A percentile compares a stretch with the other conserved stretches of the same genome.
Conservation (phyloP, 92 coral and sea anemone species). For the Epizoanthus scotinus region DNA sequence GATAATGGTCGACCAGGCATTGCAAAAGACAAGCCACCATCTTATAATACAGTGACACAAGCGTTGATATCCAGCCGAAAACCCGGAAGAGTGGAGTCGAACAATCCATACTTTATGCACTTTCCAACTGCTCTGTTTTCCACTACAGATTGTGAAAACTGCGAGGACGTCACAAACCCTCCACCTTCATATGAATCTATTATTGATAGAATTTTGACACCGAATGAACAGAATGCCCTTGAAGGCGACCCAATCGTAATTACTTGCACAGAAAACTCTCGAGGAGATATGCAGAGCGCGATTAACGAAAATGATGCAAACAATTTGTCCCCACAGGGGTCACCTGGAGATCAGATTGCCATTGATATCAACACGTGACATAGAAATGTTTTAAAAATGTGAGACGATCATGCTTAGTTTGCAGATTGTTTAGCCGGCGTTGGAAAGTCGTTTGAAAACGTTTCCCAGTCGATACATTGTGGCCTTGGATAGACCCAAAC, state of each 20-base stretch:
- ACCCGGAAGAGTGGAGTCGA: neutral
- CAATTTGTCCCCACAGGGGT: no score
- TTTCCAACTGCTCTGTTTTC: conserved; percentile 30
- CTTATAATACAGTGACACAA: neutral
- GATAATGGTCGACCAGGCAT: neutral
- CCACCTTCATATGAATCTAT: conserved; percentile 37
- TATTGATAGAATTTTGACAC: neutral
- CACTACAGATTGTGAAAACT: conserved; percentile 32
- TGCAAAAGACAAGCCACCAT: conserved; percentile 16
- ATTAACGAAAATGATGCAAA: no score
- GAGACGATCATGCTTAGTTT: no score
- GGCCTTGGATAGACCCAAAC: no score
- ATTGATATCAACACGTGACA: no score
- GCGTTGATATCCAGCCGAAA: neutral
- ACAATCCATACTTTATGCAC: conserved; percentile 22
- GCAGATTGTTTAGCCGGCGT: no score
- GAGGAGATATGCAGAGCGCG: neutral
- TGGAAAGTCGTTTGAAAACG: no score
- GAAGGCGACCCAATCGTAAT: neutral
- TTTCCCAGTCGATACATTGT: no score
- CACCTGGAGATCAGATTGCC: no score
- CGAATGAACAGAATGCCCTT: neutral
- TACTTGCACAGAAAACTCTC: neutral
- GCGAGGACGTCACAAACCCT: conserved; percentile 26
- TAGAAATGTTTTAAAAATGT: no score